Percentiles rank a stretch among this genome's conserved stretches.
phyloP scores from a whole-genome alignment of 2,113 vertebrate genomes.

The Tautogolabrus adspersus region DNA sequence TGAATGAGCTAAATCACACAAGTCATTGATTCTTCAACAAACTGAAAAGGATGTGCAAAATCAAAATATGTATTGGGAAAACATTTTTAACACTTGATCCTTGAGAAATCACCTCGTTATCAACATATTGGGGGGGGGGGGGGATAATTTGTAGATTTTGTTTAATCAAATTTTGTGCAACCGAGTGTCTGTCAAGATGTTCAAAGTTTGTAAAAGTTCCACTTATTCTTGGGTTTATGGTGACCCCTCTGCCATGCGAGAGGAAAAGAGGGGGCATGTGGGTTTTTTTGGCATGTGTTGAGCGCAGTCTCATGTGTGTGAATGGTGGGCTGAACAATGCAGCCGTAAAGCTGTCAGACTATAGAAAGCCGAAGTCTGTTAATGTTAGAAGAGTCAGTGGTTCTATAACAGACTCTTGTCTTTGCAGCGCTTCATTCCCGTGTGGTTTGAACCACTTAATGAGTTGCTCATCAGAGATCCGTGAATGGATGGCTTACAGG shows the following conservation, averaged over 20 bases:
- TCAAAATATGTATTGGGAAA: slow-evolving; percentile 5
- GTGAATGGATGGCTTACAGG: slow-evolving; percentile 39
- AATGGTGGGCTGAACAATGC: slow-evolving; percentile 64
- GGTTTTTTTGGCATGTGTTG: slow-evolving; percentile 33
- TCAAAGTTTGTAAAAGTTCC: neutral
- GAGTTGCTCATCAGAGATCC: slow-evolving; percentile 50
- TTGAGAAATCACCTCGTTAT: slow-evolving; percentile 1
- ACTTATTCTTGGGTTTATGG: slow-evolving; percentile 22
- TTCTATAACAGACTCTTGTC: slow-evolving; percentile 52
- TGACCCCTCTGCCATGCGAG: slow-evolving; percentile 33
- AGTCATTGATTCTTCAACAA: neutral
- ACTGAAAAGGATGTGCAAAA: neutral
- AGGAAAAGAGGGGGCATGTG: neutral
- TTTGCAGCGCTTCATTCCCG: slow-evolving; percentile 38
- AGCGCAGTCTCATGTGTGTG: slow-evolving; percentile 35
- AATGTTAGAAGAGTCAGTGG: slow-evolving; percentile 53
- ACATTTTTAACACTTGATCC: slow-evolving; percentile 10
- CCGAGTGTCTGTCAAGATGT: neutral
- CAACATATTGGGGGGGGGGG: neutral
- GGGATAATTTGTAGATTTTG: neutral
- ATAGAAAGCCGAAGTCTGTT: slow-evolving; percentile 69
- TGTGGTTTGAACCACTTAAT: slow-evolving; percentile 62
- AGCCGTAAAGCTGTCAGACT: slow-evolving; percentile 71
- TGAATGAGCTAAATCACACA: neutral
- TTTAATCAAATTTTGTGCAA: neutral